phyloP scores from a whole-genome alignment of 1,140 invertebrate species.

The Drosophila hydei region DNA sequence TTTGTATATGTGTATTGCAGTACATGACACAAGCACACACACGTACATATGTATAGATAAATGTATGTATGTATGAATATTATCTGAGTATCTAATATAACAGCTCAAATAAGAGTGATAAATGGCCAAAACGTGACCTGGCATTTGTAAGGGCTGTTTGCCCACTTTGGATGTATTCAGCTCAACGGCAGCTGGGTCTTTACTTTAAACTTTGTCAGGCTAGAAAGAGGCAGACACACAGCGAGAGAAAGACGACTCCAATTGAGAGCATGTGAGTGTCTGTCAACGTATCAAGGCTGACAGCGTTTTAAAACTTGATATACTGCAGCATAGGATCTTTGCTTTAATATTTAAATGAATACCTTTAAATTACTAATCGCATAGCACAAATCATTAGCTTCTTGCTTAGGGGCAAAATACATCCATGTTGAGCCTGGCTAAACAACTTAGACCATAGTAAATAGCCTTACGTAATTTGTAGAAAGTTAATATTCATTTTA shows the following conservation, averaged over 20 bases:
- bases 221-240: background rate
- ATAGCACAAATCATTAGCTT: too few species aligned
- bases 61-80: constrained; percentile 11
- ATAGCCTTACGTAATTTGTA: too few species aligned
- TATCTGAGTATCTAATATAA: constrained; percentile 50
- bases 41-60: too few species aligned
- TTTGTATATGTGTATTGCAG: background rate
- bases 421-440: too few species aligned
- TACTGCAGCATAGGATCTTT: too few species aligned
- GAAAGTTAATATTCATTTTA: too few species aligned
- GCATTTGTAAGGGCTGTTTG: constrained; percentile 51
- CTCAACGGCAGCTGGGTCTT: constrained; percentile 18
- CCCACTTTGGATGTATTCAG: constrained; percentile 43
- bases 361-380: too few species aligned
- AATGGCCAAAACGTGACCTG: constrained; percentile 64
- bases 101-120: constrained; percentile 64
- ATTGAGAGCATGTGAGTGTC: background rate
- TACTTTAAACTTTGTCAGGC: constrained; percentile 37
- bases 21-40: too few species aligned
- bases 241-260: background rate
- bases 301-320: too few species aligned
- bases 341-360: too few species aligned
- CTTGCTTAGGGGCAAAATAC: too few species aligned
- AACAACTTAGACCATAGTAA: too few species aligned
- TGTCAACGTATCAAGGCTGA: background rate